Evolutionary conservation across 2,113 vertebrate genomes (phyloP).

Genomic region (Buteo buteo): DNA sequence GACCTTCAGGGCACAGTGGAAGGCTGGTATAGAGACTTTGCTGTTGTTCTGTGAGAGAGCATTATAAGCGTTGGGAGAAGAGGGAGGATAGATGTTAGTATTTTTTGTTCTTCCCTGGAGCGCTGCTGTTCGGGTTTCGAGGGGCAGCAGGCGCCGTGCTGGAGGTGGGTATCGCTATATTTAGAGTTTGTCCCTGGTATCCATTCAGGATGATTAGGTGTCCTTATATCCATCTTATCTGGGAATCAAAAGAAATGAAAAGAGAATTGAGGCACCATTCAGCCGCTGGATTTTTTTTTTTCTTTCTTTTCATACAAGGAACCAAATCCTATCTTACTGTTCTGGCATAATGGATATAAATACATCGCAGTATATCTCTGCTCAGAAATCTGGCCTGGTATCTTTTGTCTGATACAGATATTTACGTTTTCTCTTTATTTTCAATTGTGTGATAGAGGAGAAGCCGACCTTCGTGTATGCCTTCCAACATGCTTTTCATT

Average conservation of each 20-base stretch:
- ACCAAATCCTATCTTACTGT: neutral
- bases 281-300: neutral
- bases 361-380: neutral
- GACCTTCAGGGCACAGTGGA: neutral
- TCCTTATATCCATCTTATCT: neutral
- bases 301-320: neutral
- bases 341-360: neutral
- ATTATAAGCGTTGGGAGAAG: fast-evolving
- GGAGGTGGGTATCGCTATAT: fast-evolving
- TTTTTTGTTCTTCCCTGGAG: neutral
- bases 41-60: too few species aligned
- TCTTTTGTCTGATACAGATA: neutral
- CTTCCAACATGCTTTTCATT: neutral
- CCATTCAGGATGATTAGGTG: neutral
- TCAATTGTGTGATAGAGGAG: neutral
- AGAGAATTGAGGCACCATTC: neutral
- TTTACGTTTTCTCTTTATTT: neutral
- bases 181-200: neutral
- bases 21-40: neutral
- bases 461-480: neutral
- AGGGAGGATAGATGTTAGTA: neutral
- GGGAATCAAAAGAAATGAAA: neutral
- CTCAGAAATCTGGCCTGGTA: neutral
- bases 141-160: fast-evolving
- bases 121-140: neutral